phyloP scores from a whole-genome alignment of 2,888 invertebrate genomes.

The Nezara viridula region DNA sequence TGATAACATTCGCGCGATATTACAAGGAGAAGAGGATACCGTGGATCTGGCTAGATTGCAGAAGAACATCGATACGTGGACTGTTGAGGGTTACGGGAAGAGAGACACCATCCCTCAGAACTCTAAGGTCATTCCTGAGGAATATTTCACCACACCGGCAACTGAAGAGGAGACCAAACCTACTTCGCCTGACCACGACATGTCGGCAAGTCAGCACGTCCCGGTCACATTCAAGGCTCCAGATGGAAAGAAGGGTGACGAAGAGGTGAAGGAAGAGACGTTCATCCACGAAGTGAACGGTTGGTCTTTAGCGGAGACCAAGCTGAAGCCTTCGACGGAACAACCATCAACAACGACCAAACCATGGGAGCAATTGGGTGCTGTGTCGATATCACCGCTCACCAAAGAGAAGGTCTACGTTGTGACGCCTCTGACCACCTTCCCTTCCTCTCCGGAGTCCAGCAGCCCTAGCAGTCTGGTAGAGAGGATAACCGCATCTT shows the following conservation, averaged over 20 bases:
- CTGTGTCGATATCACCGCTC: conserved; percentile 80
- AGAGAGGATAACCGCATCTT: not conserved
- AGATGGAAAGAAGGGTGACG: conserved; percentile 58
- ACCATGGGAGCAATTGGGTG: conserved; percentile 77
- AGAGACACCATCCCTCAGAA: conserved; percentile 69
- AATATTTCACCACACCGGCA: conserved; percentile 79
- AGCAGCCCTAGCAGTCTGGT: not conserved
- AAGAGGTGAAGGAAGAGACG: conserved; percentile 54
- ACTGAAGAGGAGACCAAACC: conserved; percentile 53
- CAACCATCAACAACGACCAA: conserved; percentile 69
- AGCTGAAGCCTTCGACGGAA: conserved; percentile 61
- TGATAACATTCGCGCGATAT: conserved; percentile 72
- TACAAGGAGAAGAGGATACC: conserved; percentile 71
- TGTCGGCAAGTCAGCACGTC: conserved; percentile 65
- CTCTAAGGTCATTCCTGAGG: conserved; percentile 83
- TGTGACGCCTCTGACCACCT: conserved; percentile 80
- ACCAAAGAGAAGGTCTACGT: conserved; percentile 87
- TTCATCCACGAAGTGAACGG: conserved; percentile 64
- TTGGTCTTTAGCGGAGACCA: conserved; percentile 65
- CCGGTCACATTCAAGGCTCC: conserved; percentile 62
- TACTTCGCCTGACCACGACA: conserved; percentile 61
- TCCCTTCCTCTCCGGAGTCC: conserved; percentile 66
- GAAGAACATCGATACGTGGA: conserved; percentile 89
- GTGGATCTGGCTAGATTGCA: conserved; percentile 83
- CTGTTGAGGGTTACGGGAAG: conserved; percentile 76